These are phyloP conservation scores for Lobophora halterata DNA, from an alignment of 2,888 invertebrate genomes.

Conservation along the genomic window DNA sequence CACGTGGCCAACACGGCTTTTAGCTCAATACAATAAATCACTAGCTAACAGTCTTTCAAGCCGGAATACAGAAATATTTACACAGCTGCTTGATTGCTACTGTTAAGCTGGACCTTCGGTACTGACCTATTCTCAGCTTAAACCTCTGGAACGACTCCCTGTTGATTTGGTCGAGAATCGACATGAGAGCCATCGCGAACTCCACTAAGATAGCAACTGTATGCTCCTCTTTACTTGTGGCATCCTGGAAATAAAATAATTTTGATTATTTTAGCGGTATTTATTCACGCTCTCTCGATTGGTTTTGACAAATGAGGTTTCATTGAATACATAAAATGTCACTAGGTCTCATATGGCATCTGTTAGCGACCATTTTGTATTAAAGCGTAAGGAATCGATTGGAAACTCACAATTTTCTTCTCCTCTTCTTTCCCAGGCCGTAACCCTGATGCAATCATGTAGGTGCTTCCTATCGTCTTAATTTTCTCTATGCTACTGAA, in stretches of 20 bases:
- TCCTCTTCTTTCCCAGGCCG: conserved; percentile 91
- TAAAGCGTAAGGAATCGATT: no score
- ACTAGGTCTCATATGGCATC: no score
- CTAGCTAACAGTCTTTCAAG: no score
- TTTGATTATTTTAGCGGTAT: neutral
- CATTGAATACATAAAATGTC: no score
- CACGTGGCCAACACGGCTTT: no score
- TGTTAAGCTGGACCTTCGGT: no score
- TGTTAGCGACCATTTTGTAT: no score
- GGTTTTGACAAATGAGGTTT: no score
- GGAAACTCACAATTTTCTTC: conserved; percentile 78
- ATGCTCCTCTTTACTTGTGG: conserved; percentile 89
- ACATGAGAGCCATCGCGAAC: conserved; percentile 95
- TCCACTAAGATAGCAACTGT: conserved; percentile 95
- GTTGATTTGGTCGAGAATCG: conserved; percentile 96
- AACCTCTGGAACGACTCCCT: conserved; percentile 98
- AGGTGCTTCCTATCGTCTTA: conserved; percentile 98
- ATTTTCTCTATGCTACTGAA: conserved; percentile 98
- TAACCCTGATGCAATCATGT: conserved; percentile 98
- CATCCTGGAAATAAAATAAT: conserved; percentile 78
- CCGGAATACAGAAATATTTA: no score
- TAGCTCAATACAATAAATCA: no score
- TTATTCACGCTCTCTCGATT: neutral
- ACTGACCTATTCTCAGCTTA: conserved; percentile 93
- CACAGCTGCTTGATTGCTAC: no score